A percentile compares a stretch with the other conserved stretches of the same genome.
phyloP scores from a whole-genome alignment of 2,113 vertebrate species.

The Anoplopoma fimbria region DNA sequence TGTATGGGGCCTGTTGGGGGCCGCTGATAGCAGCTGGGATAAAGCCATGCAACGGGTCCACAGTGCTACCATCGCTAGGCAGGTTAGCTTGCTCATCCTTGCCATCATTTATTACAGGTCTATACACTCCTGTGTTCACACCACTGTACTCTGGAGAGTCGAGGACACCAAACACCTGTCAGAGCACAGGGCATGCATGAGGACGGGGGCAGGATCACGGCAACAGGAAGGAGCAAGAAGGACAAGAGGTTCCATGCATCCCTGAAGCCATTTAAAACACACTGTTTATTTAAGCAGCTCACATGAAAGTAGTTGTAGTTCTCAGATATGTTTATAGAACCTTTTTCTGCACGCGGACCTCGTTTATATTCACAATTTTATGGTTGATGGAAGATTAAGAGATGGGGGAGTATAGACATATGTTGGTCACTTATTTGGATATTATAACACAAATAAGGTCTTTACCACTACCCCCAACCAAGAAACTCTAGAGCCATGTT shows the following conservation, averaged over 20 bases:
- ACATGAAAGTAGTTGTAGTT: not conserved
- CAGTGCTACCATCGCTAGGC: conserved; percentile 78
- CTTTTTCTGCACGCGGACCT: not conserved
- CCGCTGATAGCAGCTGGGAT: conserved; percentile 76
- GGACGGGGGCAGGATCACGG: conserved; percentile 34
- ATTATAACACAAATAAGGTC: not conserved
- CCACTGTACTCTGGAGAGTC: conserved; percentile 93
- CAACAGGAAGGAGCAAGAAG: conserved; percentile 45
- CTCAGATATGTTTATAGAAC: not conserved
- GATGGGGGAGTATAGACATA: not conserved
- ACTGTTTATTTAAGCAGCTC: not conserved
- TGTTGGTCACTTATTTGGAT: not conserved
- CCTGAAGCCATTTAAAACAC: not conserved
- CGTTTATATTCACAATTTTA: not conserved
- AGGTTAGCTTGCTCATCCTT: conserved; percentile 81
- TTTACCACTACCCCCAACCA: not conserved
- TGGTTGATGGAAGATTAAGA: not conserved
- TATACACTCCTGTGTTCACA: conserved; percentile 84
- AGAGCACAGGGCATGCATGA: conserved; percentile 74
- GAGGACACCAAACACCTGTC: conserved; percentile 95
- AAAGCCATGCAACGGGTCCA: conserved; percentile 86
- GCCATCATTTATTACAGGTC: conserved; percentile 89
- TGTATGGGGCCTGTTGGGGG: conserved; percentile 77
- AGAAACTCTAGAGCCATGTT: not conserved
- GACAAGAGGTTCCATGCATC: conserved; percentile 54